Percentiles rank a stretch among this genome's conserved stretches.
Evolutionary conservation across 2,888 invertebrate genomes (phyloP).

Genomic region (Lasioglossum morio): DNA sequence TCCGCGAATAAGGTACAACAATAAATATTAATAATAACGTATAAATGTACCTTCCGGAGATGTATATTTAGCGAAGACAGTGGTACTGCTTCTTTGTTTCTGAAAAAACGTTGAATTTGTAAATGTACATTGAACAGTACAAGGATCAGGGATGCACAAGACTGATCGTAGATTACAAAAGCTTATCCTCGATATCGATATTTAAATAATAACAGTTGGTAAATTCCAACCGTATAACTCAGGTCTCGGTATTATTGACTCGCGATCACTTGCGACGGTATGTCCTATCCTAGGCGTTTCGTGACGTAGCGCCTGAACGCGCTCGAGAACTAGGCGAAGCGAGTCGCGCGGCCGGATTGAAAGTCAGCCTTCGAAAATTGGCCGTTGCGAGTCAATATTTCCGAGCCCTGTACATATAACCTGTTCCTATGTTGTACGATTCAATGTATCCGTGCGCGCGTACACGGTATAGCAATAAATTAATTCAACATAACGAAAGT

Average conservation of each 20-base stretch:
- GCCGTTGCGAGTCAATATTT: no score
- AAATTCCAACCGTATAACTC: constrained; percentile 19
- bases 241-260: no score
- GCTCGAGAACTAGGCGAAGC: no score
- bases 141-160: constrained; percentile 54
- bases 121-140: constrained; percentile 38
- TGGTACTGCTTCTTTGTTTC: not conserved
- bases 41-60: constrained; percentile 17
- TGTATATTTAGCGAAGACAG: constrained; percentile 24
- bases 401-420: not conserved
- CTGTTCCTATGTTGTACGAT: constrained; percentile 32
- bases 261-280: no score
- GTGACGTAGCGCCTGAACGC: no score
- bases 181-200: constrained; percentile 40
- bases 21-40: no score
- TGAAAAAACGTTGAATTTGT: constrained; percentile 24
- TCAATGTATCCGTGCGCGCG: constrained; percentile 10
- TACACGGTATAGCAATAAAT: not conserved
- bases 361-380: no score
- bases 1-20: no score
- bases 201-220: constrained; percentile 46
- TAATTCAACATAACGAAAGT: constrained; percentile 34
- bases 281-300: no score
- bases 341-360: no score
- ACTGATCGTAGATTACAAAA: constrained; percentile 51